A percentile compares a stretch with the other conserved stretches of the same genome.
These are phyloP conservation scores for Lasiurus borealis DNA, from an alignment of 2,113 vertebrate species.

Conservation along the genomic window DNA sequence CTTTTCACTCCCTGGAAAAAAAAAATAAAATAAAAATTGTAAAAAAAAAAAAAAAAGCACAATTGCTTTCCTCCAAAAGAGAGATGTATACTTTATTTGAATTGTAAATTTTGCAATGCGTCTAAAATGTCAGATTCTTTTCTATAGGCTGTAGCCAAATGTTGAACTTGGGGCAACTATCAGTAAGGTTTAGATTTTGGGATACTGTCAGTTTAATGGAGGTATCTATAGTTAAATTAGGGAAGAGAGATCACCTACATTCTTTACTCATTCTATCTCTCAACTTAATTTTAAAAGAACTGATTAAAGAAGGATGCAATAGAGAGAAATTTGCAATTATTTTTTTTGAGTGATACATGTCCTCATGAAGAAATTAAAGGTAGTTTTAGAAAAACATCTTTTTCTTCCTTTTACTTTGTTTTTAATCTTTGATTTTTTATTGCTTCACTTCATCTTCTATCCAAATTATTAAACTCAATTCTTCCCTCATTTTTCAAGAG, in stretches of 20 bases:
- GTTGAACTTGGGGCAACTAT: background rate
- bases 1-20: slow-evolving; percentile 38
- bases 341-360: background rate
- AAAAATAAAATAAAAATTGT: background rate
- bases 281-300: background rate
- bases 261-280: background rate
- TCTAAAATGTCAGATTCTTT: background rate
- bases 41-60: background rate
- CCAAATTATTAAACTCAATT: background rate
- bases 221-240: background rate
- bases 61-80: background rate
- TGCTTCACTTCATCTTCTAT: background rate
- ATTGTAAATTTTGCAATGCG: background rate
- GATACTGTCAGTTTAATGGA: background rate
- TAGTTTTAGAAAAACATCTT: background rate
- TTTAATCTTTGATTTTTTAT: background rate
- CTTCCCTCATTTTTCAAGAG: background rate
- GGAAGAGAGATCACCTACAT: background rate
- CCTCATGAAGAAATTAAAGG: background rate
- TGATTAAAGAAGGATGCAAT: background rate
- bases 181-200: background rate
- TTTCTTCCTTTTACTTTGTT: background rate
- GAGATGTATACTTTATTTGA: background rate
- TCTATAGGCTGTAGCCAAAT: background rate
- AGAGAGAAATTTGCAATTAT: background rate